Base-by-base conservation (phyloP, 2,797 vertebrate genomes). In the Botia kubotai region DNA sequence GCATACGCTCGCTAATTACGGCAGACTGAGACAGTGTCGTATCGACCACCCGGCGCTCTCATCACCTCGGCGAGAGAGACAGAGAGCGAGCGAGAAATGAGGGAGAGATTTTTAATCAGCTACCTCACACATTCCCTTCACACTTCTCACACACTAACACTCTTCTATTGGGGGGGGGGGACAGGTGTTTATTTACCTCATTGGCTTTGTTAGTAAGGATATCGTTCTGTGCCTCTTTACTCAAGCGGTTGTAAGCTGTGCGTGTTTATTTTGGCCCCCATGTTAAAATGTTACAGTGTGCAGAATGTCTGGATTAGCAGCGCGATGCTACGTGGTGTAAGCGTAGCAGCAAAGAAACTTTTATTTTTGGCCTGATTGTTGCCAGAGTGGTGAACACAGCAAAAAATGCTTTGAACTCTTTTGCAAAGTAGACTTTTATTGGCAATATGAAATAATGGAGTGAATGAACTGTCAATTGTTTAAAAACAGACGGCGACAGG, bases 11-110 rank as follows among this genome's bases (percentile, higher is more conserved):
- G 74, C 83, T 86, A 87, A 89, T 87, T 89, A 84, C 72, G 2
- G 19, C 33, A 13, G 75, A 70, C 80, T 72, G 72, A 80, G 77
- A 21, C 67, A 79, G 75, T 85, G 77, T 87, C 82, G 79, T 80
- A 82, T 82, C 82, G 81, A 86, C 86, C 84, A 84, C 86, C 84
- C 79, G 13, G 76, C 26, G 8, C 75, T 82, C 86, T 83, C 57
- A 76, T 84, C 84, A 80, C 80, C 82, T 85, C 70, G n/a, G 73
- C 65, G n/a, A 76, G 66, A 55, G 57, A 63, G 55, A 80, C 57
- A 74, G 74, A 77, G 68, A 63, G 75, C 33, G 77, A 66, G 69
- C 8, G 19, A 79, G 77, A 79, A 52, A 53, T 0, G 23, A 66
- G 70, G 68, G 68, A 77, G 62, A 73, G 70, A 73, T 71, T 83